Conservation (phyloP, 2,797 vertebrate genomes). For the Acestrorhynchus altus region DNA sequence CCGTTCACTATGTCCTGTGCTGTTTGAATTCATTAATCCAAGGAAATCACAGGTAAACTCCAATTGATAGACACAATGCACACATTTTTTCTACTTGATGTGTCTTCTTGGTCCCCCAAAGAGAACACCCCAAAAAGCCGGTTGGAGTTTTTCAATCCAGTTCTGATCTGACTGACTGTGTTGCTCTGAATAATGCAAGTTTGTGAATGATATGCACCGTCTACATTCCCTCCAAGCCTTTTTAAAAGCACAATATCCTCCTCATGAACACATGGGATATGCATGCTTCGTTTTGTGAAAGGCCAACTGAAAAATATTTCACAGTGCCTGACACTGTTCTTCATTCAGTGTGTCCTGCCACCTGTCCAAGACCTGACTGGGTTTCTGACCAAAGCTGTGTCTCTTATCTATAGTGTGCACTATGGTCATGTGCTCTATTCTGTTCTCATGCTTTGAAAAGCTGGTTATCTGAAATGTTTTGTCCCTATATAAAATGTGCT, state of each 20-base stretch:
- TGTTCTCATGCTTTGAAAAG: too few species aligned
- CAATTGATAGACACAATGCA: conserved; percentile 39
- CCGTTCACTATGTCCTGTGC: conserved; percentile 18
- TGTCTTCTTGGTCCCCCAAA: conserved; percentile 47
- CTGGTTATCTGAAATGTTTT: too few species aligned
- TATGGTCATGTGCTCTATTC: conserved; percentile 8
- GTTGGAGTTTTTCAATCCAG: conserved; percentile 8
- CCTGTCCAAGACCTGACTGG: background rate
- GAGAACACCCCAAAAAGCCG: conserved; percentile 36
- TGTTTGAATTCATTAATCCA: conserved; percentile 25
- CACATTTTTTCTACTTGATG: conserved; percentile 42
- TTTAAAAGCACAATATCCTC: conserved; percentile 10
- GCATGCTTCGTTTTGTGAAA: conserved; percentile 17
- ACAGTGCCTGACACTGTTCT: background rate
- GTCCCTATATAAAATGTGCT: conserved; percentile 5
- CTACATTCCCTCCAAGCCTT: background rate
- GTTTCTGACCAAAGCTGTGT: background rate
- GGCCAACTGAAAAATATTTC: background rate
- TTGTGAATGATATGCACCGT: background rate
- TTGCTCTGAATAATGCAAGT: background rate
- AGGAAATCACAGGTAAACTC: conserved; percentile 15
- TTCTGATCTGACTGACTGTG: conserved; percentile 8
- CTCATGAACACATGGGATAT: conserved; percentile 31
- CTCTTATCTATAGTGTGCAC: too few species aligned
- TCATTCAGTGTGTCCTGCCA: background rate